Evolutionary conservation across 2,888 invertebrate genomes (phyloP).

Genomic region (Thera britannica): DNA sequence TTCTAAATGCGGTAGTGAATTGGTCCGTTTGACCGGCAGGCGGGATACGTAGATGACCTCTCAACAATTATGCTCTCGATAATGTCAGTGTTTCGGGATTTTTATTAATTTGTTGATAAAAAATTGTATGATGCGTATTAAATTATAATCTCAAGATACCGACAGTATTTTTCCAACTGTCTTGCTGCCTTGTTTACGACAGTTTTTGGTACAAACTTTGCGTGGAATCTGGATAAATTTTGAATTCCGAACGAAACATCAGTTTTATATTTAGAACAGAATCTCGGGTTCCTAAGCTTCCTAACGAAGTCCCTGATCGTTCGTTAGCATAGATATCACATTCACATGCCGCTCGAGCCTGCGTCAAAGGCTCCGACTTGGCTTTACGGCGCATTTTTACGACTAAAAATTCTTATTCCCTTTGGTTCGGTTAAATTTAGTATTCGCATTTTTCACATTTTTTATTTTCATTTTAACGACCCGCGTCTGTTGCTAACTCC

Average conservation of each 20-base stretch:
- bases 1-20: slow-evolving; percentile 52
- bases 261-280: slow-evolving; percentile 39
- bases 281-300: slow-evolving; percentile 32
- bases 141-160: neutral
- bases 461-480: slow-evolving; percentile 48
- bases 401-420: slow-evolving; percentile 52
- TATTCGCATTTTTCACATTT: slow-evolving; percentile 58
- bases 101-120: slow-evolving; percentile 18
- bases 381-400: slow-evolving; percentile 55
- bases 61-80: slow-evolving; percentile 29
- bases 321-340: slow-evolving; percentile 43
- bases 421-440: slow-evolving; percentile 58
- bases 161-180: neutral
- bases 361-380: slow-evolving; percentile 49
- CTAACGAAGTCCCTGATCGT: slow-evolving; percentile 32
- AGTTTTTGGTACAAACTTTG: neutral
- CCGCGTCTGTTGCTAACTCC: slow-evolving; percentile 59
- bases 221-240: slow-evolving; percentile 27
- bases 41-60: slow-evolving; percentile 48
- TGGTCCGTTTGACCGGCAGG: slow-evolving; percentile 38
- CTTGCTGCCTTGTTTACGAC: too few species aligned
- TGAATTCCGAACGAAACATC: slow-evolving; percentile 24
- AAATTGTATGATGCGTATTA: slow-evolving; percentile 1
- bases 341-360: slow-evolving; percentile 37
- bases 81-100: slow-evolving; percentile 27